Evolutionary conservation across 2,113 vertebrate species (phyloP).

Genomic region (Chinchilla lanigera): DNA sequence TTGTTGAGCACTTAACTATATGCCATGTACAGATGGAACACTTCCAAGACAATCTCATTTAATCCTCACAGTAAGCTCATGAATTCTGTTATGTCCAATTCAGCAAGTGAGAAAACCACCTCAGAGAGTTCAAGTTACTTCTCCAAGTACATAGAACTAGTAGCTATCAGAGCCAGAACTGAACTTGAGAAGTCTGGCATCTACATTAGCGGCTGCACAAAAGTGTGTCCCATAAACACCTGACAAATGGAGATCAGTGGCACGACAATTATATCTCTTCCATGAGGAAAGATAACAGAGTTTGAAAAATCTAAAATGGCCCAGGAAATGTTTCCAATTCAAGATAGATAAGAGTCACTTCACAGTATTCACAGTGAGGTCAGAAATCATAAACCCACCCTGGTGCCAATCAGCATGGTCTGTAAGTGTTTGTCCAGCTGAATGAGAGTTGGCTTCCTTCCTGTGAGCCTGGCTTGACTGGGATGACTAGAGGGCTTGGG

Average conservation of each 20-base stretch:
- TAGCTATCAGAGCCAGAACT: not conserved
- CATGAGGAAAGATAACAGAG: not conserved
- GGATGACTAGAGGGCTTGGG: not conserved
- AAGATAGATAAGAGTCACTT: not conserved
- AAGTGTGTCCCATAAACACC: not conserved
- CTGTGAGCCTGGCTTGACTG: not conserved
- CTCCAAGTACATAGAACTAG: not conserved
- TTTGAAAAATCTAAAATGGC: not conserved
- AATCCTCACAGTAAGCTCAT: not conserved
- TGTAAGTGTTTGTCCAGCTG: not conserved
- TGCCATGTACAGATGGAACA: not conserved
- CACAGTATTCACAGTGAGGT: not conserved
- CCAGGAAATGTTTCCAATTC: not conserved
- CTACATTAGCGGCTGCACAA: not conserved
- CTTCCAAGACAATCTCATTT: not conserved
- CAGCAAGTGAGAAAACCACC: not conserved
- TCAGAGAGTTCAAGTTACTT: not conserved
- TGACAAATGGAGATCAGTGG: not conserved
- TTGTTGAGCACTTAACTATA: not conserved
- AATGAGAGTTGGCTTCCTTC: not conserved
- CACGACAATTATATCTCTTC: not conserved
- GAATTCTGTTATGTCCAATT: not conserved
- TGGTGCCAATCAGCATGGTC: not conserved
- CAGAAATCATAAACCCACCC: not conserved
- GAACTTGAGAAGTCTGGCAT: not conserved